Base-by-base conservation (phyloP, 1,140 invertebrate genomes). In the Batillaria attramentaria region DNA sequence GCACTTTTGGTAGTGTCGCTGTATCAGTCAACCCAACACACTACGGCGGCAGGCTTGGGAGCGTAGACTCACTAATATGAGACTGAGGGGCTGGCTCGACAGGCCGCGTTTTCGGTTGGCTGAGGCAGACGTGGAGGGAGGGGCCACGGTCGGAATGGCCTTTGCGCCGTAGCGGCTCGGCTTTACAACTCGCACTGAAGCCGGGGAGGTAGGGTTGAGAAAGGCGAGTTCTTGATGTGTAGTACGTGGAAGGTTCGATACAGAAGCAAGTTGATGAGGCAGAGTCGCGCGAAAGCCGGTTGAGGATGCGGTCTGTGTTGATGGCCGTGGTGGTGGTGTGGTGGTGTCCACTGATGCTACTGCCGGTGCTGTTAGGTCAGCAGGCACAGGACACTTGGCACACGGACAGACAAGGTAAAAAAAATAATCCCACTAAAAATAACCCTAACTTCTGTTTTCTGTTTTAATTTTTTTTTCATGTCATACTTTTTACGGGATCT, bases 291-390 rank as follows among this genome's bases (percentile, higher is more conserved):
- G 41, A 24, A 46, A 43, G 68, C 50, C 24, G 41, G 68, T 57
- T 79, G 50, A 72, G 50, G 50, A 81, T 78, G 79, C 42, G 80
- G 77, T 69, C 80, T 50, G 80, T 81, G 54, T 39, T 75, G 72
- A 78, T 78, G 80, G 76, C 80, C 80, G 76, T 81, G 57, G 80
- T 72, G 46, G 57, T 81, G 60, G 43, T 81, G 41, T 80, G 79
- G 72, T 81, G 74, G 76, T 81, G 62, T 70, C 66, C 72, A 57
- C 70, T 77, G 33, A 31, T 81, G 6, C 46, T 81, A 35, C 62
- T 78, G 37, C 76, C 80, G 6, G 80, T 77, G 16, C 77, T 81
- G 18, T 24, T 81, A 50, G 80, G 76, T 18, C 76, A 81, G 54
- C 76, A 79, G 43, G 46, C 60, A 16, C 54, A 54, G 78, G 72